These are phyloP conservation scores for Furcula furcula DNA, from an alignment of 2,888 invertebrate genomes.

Conservation along the genomic window DNA sequence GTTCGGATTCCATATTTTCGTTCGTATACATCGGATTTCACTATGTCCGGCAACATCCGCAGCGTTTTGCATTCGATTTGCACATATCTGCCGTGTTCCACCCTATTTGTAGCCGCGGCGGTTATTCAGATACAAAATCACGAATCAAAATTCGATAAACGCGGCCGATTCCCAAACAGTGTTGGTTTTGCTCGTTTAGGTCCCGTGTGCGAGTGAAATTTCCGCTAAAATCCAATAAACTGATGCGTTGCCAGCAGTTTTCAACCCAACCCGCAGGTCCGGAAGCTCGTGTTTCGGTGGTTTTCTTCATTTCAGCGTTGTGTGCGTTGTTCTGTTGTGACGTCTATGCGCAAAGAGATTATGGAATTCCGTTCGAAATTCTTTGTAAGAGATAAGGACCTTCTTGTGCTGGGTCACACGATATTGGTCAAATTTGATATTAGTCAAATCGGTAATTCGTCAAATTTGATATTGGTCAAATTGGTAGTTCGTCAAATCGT, in stretches of 20 bases:
- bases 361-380: too few species aligned
- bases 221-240: constrained; percentile 77
- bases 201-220: constrained; percentile 56
- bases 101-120: constrained; percentile 35
- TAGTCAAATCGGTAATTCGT: too few species aligned
- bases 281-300: constrained; percentile 12
- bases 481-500: too few species aligned
- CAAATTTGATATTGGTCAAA: too few species aligned
- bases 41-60: constrained; percentile 36
- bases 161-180: constrained; percentile 62
- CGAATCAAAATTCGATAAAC: constrained; percentile 69
- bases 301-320: constrained; percentile 2
- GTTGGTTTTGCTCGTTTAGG: constrained; percentile 49
- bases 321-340: constrained; percentile 13
- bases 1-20: constrained; percentile 6
- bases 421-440: too few species aligned
- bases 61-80: constrained; percentile 55
- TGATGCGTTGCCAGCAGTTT: constrained; percentile 21
- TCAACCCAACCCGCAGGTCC: neutral
- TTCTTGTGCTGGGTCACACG: too few species aligned
- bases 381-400: too few species aligned
- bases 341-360: too few species aligned
- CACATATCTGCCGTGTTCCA: constrained; percentile 38
- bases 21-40: constrained; percentile 14
- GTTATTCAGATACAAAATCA: constrained; percentile 56